phyloP scores from a whole-genome alignment of 2,797 vertebrate species.

The Mormyrus proboscirostris region DNA sequence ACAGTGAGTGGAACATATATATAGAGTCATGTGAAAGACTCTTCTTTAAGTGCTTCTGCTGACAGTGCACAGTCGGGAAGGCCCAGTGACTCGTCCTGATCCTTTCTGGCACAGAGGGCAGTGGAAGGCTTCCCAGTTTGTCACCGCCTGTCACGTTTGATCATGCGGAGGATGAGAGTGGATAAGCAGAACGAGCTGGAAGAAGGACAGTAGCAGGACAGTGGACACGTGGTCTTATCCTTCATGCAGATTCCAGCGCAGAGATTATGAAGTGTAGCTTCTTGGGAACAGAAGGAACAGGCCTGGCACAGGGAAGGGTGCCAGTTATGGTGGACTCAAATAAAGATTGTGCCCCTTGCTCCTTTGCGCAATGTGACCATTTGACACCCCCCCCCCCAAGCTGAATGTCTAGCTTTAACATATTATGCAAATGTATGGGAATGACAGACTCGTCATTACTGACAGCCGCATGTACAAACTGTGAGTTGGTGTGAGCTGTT shows the following conservation, averaged over 20 bases:
- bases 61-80: neutral
- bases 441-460: neutral
- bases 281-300: neutral
- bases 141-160: neutral
- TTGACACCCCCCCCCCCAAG: neutral
- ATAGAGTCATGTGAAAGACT: neutral
- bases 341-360: neutral
- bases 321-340: neutral
- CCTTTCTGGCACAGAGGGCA: neutral
- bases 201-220: neutral
- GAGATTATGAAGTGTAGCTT: neutral
- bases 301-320: neutral
- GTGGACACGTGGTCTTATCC: neutral
- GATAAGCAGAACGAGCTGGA: neutral
- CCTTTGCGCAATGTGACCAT: neutral
- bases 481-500: neutral
- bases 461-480: neutral
- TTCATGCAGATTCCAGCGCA: neutral
- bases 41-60: neutral
- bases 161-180: neutral
- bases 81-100: neutral
- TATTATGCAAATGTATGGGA: neutral
- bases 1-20: neutral
- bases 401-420: neutral
- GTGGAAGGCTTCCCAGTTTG: neutral